Evolutionary conservation across 53 echinoderm and acorn worm genomes (phyloP), one percentile per base, ranked within the genome.

Genomic region (Holothuria leucospilota): DNA sequence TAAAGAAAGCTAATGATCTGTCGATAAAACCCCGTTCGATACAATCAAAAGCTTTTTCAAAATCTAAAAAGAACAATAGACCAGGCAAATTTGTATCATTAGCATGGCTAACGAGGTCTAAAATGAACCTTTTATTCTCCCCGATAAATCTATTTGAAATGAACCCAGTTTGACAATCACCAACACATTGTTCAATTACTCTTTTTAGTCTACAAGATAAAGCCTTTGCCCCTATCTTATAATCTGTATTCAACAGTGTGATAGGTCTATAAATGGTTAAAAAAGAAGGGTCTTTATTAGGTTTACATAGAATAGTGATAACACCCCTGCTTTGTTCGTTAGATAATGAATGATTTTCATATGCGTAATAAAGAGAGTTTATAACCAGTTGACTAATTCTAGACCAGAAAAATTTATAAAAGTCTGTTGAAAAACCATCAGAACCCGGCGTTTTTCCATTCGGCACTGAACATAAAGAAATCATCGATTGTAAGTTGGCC

Each of bases 341-440:
- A 56, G 70, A 89, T 51, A 94, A 77, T 16, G 41, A 39, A 29
- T 86, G 86, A 68, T 60, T 61, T 28, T 74, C 66, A 29, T 88
- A 94, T 79, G 85, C 83, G 88, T 40, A 84, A 71, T 88, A 71
- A 13, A 87, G 84, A 77, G 85, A 83, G 18, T 78, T 46, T 8
- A 86, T 29, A 49, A 92, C 30, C 20, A 72, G 56, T 73, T 86
- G 27, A 29, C 70, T 71, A 74, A 93, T 87, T 20, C 87, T 85
- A 63, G 81, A 64, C 65, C 63, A 90, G 82, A 87, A 64, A 21
- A 67, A 20, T 66, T 87, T 79, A 90, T 87, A 90, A 59, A 93
- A 90, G 75, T 90, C 88, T 29, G 58, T 60, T 49, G 90, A 89
- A 18, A 93, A 51, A 39, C 90, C 93, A 90, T 93, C 90, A 16